Base-by-base conservation (phyloP, 2,113 vertebrate genomes). In the Pao palembangensis region DNA sequence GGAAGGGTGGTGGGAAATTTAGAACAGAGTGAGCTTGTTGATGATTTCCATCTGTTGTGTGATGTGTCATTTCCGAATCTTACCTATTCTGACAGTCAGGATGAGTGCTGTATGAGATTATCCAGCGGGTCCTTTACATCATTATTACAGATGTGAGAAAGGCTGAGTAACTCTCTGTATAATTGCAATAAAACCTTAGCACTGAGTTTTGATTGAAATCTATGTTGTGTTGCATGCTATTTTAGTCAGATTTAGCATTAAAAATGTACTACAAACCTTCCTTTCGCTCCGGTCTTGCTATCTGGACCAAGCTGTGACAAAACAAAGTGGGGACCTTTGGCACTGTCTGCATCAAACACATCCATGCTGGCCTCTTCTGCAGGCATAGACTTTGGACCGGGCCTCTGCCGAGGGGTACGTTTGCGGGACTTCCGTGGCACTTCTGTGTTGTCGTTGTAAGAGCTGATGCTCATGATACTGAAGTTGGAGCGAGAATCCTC, bases 361-460 rank as follows among this genome's bases (percentile, higher is more conserved):
- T 98, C 96, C 95, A 96, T 95, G 90, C 93, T 98, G 90, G 94
- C 92, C 73, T 91, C 93, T 73, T 90, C 92, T 51, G 90, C 88
- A 52, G 91, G 87, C 54, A 80, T 91, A 41, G 92, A 88, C 89
- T 96, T 98, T 70, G 94, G 91, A 62, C 97, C 97, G 23, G 97
- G 97, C 82, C 93, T 94, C 89, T 99, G 97, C 78, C 97, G 95
- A 70, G 96, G 94, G 64, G 95, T 98, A 68, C 96, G 94, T 78
- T 98, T 98, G 77, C 97, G 95, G 56, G 96, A 98, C 92, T 99
- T 99, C 85, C 96, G 93, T 79, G 96, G 97, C 84, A 96, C 96
- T 88, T 97, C 96, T 67, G 94, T 98, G 92, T 98, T 98, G 93
- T 98, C 97, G 77, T 98, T 98, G 93, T 98, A 98, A 80, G 95